Conservation (phyloP, 2,113 vertebrate genomes). For the Meriones unguiculatus region DNA sequence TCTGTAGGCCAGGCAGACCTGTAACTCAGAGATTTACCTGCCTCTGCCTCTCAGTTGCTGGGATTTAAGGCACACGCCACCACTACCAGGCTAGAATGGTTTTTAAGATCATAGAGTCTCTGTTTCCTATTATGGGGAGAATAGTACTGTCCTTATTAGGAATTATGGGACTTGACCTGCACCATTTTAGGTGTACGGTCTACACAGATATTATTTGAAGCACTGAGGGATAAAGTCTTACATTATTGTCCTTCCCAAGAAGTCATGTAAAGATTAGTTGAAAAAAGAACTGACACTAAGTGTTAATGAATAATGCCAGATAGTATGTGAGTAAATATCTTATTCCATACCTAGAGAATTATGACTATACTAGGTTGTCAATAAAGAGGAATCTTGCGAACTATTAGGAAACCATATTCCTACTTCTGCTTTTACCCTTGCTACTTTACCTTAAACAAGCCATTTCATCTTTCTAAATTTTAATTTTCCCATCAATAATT, state of each 20-base stretch:
- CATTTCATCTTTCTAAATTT: constrained; percentile 43
- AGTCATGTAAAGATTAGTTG: not conserved
- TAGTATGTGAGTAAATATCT: not conserved
- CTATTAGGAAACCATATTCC: not conserved
- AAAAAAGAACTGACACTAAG: not conserved
- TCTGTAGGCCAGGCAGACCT: not conserved
- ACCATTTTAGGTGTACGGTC: too few species aligned
- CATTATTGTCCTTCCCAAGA: not conserved
- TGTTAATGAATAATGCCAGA: not conserved
- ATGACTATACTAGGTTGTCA: not conserved
- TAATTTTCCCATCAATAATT: constrained; percentile 17
- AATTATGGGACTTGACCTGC: not conserved
- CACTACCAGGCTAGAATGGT: not conserved
- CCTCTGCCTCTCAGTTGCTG: not conserved
- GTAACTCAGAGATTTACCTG: not conserved
- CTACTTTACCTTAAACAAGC: constrained; percentile 17
- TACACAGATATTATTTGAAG: not conserved
- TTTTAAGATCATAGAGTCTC: not conserved
- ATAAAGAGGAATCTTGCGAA: not conserved
- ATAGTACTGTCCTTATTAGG: not conserved
- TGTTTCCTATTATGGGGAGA: not conserved
- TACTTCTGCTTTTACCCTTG: not conserved
- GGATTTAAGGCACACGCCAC: not conserved
- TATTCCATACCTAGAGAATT: not conserved
- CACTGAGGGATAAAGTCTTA: not conserved